A percentile compares a stretch with the other conserved stretches of the same genome.
phyloP scores from a whole-genome alignment of 30 jellyfish, hydroid and myxozoan species.

The Aurelia aurita region DNA sequence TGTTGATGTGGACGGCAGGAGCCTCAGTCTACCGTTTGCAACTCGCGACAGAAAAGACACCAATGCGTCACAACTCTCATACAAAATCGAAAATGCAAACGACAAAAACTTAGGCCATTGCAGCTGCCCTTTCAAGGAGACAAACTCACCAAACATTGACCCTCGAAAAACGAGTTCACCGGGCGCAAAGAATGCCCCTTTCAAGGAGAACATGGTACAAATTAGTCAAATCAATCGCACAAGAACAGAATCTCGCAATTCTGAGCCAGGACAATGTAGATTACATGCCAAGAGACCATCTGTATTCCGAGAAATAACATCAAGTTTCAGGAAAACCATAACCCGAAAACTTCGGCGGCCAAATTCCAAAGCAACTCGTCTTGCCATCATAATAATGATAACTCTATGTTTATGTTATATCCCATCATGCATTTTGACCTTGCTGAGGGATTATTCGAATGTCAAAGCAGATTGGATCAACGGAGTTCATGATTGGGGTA shows the following conservation, averaged over 20 bases:
- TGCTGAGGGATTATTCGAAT: constrained; percentile 54
- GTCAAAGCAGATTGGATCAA: constrained; percentile 45
- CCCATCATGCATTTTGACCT: constrained; percentile 63
- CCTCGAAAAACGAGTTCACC: neutral
- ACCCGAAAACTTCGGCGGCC: constrained; percentile 19
- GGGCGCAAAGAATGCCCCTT: neutral
- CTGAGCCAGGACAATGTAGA: neutral
- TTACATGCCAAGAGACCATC: neutral
- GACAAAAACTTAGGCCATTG: neutral
- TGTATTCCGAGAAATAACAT: neutral
- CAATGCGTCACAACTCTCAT: neutral
- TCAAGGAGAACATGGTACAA: neutral
- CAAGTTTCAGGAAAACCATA: constrained; percentile 9
- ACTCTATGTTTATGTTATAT: constrained; percentile 44
- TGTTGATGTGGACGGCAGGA: neutral
- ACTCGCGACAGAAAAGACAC: neutral
- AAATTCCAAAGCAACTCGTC: constrained; percentile 68
- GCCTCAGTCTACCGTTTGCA: neutral
- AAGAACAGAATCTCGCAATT: neutral
- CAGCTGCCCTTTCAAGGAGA: neutral
- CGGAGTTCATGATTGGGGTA: constrained; percentile 75
- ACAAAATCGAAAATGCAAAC: neutral
- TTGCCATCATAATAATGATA: constrained; percentile 39
- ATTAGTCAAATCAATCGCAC: neutral
- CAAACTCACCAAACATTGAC: neutral